Percentiles rank a stretch among this genome's conserved stretches.
These are phyloP conservation scores for Montipora efflorescens DNA, from an alignment of 64 coral and sea anemone genomes.

Conservation along the genomic window DNA sequence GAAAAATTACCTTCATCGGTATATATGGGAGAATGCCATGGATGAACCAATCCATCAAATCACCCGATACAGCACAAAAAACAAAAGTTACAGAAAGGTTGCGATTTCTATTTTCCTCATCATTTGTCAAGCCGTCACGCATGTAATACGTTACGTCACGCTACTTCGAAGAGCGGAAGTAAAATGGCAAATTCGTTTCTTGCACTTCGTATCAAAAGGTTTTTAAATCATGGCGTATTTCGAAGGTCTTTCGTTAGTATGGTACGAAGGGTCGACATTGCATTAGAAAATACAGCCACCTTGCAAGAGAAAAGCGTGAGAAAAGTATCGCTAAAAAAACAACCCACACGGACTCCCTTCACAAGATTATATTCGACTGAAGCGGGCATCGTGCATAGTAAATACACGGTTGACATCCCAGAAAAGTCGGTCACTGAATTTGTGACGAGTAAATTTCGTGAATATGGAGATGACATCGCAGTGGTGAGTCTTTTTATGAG, in stretches of 20 bases:
- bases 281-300: background rate
- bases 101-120: too few species aligned
- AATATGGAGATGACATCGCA: slow-evolving; percentile 9
- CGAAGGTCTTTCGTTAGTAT: background rate
- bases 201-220: background rate
- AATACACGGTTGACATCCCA: slow-evolving; percentile 15
- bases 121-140: too few species aligned
- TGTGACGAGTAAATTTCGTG: background rate
- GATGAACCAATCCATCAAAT: too few species aligned
- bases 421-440: slow-evolving; percentile 18
- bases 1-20: too few species aligned
- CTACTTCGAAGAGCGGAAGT: background rate
- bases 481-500: background rate
- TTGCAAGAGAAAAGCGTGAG: background rate
- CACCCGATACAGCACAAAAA: too few species aligned
- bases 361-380: background rate
- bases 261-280: background rate
- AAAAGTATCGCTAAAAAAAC: background rate
- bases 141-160: too few species aligned
- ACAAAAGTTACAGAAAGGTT: too few species aligned
- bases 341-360: background rate
- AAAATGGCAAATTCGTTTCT: background rate
- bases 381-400: slow-evolving; percentile 25
- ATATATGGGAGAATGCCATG: too few species aligned
- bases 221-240: background rate